Conservation (phyloP, 1,140 invertebrate genomes). For the Polyergus mexicanus region DNA sequence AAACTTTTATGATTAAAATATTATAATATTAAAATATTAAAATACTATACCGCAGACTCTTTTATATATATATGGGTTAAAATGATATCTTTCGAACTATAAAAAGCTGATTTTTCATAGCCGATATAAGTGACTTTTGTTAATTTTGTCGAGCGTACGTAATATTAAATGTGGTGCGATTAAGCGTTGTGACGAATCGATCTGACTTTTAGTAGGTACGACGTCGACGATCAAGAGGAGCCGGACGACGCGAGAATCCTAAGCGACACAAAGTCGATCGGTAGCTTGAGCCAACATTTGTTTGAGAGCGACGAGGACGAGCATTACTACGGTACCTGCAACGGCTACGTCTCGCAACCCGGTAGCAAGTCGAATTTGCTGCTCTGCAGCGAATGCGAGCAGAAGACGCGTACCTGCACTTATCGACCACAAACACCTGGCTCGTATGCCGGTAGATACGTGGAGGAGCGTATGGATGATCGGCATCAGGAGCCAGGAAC, state of each 20-base stretch:
- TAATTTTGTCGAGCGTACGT: background rate
- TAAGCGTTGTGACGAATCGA: background rate
- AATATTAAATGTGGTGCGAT: background rate
- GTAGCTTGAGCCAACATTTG: conserved; percentile 83
- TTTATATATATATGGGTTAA: background rate
- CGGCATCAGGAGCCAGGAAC: conserved; percentile 62
- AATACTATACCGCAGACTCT: background rate
- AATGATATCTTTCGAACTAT: background rate
- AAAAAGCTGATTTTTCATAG: background rate
- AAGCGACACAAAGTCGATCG: conserved; percentile 83
- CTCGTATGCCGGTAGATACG: conserved; percentile 76
- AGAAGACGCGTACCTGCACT: conserved; percentile 80
- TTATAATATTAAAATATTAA: background rate
- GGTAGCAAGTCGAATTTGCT: conserved; percentile 85
- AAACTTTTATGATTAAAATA: background rate
- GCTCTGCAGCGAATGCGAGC: conserved; percentile 84
- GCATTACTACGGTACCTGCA: conserved; percentile 78
- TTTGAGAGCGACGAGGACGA: conserved; percentile 83
- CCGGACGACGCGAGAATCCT: conserved; percentile 59
- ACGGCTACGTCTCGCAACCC: conserved; percentile 82
- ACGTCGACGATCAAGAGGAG: conserved; percentile 46
- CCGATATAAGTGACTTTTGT: background rate
- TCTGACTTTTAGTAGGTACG: conserved; percentile 32
- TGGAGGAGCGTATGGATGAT: conserved; percentile 80
- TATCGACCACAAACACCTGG: conserved; percentile 82